Evolutionary conservation across 1,140 invertebrate genomes (phyloP).

Genomic region (Panagrolaimus sp.): DNA sequence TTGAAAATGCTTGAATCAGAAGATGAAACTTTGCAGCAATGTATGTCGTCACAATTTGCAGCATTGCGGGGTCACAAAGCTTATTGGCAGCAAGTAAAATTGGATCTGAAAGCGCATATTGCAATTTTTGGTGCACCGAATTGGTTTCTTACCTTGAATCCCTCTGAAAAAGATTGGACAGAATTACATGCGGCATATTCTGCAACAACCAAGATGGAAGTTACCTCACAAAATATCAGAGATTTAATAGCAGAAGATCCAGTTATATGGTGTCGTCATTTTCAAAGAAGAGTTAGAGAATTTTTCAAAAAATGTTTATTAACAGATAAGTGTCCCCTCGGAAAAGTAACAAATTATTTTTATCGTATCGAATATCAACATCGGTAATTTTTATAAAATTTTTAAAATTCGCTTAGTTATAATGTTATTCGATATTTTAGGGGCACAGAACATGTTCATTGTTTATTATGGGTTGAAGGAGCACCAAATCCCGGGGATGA

Average conservation of each 20-base stretch:
- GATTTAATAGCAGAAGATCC: neutral
- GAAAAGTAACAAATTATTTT: neutral
- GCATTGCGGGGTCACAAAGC: neutral
- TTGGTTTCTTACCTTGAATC: constrained; percentile 8
- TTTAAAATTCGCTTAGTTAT: too few species aligned
- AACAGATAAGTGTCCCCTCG: neutral
- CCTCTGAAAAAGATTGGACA: neutral
- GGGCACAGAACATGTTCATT: neutral
- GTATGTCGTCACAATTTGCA: neutral
- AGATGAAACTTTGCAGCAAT: neutral
- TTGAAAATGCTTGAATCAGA: neutral
- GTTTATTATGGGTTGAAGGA: neutral
- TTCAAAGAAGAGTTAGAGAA: neutral
- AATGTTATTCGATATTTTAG: too few species aligned
- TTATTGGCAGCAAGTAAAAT: neutral
- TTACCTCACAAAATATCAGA: neutral
- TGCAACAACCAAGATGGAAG: neutral
- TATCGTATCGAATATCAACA: neutral
- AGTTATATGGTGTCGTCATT: neutral
- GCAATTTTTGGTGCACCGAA: neutral
- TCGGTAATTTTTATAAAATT: too few species aligned
- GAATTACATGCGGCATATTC: neutral
- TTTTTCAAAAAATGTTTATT: neutral
- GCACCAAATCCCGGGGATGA: neutral
- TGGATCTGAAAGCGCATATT: neutral